Base-by-base conservation (phyloP, 1,140 invertebrate species). In the Bombus superbus region DNA sequence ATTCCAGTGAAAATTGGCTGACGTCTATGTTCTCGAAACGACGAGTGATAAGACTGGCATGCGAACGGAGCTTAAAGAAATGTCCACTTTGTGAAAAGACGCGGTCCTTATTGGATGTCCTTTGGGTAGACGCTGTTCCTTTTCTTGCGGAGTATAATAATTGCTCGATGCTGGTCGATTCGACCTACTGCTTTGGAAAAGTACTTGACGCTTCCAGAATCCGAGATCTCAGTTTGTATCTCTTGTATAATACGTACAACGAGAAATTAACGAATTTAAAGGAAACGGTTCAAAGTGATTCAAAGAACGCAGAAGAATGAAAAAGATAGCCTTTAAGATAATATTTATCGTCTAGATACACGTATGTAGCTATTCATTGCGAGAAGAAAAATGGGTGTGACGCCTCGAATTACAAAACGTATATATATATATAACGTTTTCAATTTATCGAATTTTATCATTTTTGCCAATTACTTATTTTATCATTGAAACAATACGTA, bases 1-100 rank as follows among this genome's bases (percentile, higher is more conserved):
- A 77, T 84, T 79, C 74, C 82, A 44, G 22, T 32, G 38, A 59
- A 66, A 79, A 84, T 79, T 79, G 82, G 66, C 28, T 32, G 42
- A 38, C 42, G 25, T 64, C 69, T 73, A 22, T 62, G 47, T 59
- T 59, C 79, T 53, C 32, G 44, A 47, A 22, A 40, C 64, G 8
- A 32, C 38, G 18, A 15, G 80, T 28, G 22, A 44, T 47, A 22
- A 32, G 15, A 42, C 18, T 9, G 44, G 69, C 57, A 81, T 15
- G 66, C 32, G 22, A 62, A 8, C n/a, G 28, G 8, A 35, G 1
- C 44, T 53, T 32, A 44, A n/a, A 28, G 32, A 15, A 68, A 38
- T 40, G 42, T 32, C 15, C 35, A 77, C 38, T 80, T 69, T 69
- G n/a, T 22, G 10, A 4, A 47, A 38, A 15, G 25, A 47, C 6